Evolutionary conservation across 1,140 invertebrate genomes (phyloP), one percentile per base, ranked within the genome.

Genomic region (Zaprionus nigranus): DNA sequence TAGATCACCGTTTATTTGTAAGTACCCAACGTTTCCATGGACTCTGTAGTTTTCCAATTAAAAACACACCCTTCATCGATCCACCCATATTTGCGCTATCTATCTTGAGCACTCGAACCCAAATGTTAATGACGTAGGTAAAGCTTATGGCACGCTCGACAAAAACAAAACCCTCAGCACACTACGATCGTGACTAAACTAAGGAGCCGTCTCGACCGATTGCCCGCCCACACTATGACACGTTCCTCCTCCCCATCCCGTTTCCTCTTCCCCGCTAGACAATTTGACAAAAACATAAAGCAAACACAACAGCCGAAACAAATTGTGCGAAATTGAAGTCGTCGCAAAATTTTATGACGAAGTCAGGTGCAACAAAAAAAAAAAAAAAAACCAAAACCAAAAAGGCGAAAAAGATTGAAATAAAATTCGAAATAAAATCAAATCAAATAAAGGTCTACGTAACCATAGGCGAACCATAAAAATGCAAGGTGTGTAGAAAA

Each of bases 401-500:
- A 49, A 43, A 43, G 40, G n/a, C 40, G n/a, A 20, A 46, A 46
- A 46, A 67, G 49, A 64, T 70, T 67, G 38, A 72, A 76, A 80
- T 79, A 75, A 71, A 76, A 74, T 74, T 24, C 63, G 49, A 75
- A 77, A 69, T 78, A 90, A 90, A 90, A 85, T 64, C 69, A 87
- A 85, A 88, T 81, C 75, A 88, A 88, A 88, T 82, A 81, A 72
- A 81, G 73, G 83, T 87, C 77, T 87, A 72, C 63, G 70, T 40
- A 78, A 65, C 20, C 43, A 59, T 65, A 53, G 75, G 40, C 36
- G 36, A 61, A 59, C 60, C 79, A 84, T 90, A 90, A 90, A 88
- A 77, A 80, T 90, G 85, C 85, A 90, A 90, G 85, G 85, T 90
- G 85, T 90, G 85, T 90, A 81, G 70, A 87, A 79, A 77, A 76